Base-by-base conservation (phyloP, 2,888 invertebrate species). In the Volucella inflata region DNA sequence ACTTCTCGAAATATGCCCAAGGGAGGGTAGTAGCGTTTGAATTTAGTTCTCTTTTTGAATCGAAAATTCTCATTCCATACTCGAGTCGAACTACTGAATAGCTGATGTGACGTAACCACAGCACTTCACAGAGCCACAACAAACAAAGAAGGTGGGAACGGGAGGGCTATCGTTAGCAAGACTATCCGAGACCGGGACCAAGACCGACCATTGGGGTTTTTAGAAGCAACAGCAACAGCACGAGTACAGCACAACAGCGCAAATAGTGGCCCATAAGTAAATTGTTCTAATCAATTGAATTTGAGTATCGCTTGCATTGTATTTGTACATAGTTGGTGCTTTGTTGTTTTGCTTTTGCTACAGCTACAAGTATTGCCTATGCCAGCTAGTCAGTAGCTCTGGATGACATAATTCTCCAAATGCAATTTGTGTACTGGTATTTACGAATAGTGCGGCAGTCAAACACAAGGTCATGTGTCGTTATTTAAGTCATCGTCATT, bases 391-490 rank as follows among this genome's bases (percentile, higher is more conserved):
- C 17, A 30, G 30, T 30, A 21, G 14, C 68, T 59, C n/a, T 21
- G 65, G 75, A 65, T 84, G 84, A 84, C 84, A 84, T 84, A 84
- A 84, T 79, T 79, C 40, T 76, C 46, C 42, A 79, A 79, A 79
- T 84, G 79, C 75, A 80, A 75, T 71, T 75, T 80, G 65, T 74
- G 17, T 21, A 2, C 21, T 21, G 3, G 21, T 21, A 21, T 21
- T 21, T 21, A 21, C 21, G 3, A 42, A 12, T 82, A 53, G 70
- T 53, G 42, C 50, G 57, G 48, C 74, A 74, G 65, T 78, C 68
- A 65, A 74, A 75, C 42, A 70, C 79, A 84, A 84, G 79, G 75
- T 81, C 81, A 68, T 68, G 42, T 38, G 30, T 55, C 50, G 65
- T 44, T 30, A 38, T 62, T 12, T 17, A 42, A 11, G 51, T 70